Evolutionary conservation across 2,888 invertebrate species (phyloP), one percentile per base, ranked within the genome.

Genomic region (Leucozona laternaria): DNA sequence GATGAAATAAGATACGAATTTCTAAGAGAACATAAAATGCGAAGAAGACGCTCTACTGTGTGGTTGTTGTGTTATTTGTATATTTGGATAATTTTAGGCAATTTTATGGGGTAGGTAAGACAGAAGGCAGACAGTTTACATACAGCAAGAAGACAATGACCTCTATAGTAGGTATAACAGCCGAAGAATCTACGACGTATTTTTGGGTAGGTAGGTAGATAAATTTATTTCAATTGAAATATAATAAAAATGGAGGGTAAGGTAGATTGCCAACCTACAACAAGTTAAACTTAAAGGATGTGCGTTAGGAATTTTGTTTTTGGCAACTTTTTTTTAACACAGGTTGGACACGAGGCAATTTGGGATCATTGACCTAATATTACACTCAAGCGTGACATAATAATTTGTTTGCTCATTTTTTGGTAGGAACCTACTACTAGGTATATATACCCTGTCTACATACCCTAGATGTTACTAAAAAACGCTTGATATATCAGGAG

Each of bases 301-400:
- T 81, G 81, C 82, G 86, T 81, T 55, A 45, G 34, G 73, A 86
- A 75, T 62, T 64, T 50, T 77, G 77, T 86, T 81, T 86, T 81
- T 53, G 71, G 58, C 53, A 82, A 78, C 57, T 64, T 79, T 72
- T 37, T 11, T 57, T 72, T 55, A 70, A 45, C 64, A 53, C 64
- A 78, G 71, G 25, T 28, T 72, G 60, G 71, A 66, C 75, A 71
- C 58, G 13, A 76, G 71, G 76, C 53, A 72, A 68, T 68, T 40
- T 40, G 78, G 64, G 86, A 77, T 82, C 86, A 86, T 86, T 82
- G 86, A 20, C 79, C 79, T 82, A 53, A 64, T 48, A 66, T 76
- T 64, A 70, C 58, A 31, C 43, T 86, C 78, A 66, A 73, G 68
- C 82, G 64, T 86, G 75, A 82, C 82, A 79, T 43, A 77, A 70